Conservation (phyloP, 1,140 invertebrate species). For the Zaprionus ghesquierei region DNA sequence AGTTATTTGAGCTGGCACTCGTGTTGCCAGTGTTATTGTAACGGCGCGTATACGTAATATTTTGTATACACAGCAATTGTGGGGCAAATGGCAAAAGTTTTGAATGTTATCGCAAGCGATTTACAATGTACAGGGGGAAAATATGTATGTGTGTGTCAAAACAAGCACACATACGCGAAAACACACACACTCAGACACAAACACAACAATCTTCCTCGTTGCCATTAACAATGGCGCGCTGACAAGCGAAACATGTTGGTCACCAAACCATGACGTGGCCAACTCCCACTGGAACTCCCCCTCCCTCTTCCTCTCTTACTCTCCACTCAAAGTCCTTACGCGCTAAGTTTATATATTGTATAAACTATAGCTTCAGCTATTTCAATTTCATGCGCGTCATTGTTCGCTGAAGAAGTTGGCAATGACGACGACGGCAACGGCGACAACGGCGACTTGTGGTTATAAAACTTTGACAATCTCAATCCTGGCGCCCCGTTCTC, state of each 20-base stretch:
- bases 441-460: constrained; percentile 35
- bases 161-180: not conserved
- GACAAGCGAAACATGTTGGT: constrained; percentile 37
- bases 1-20: constrained; percentile 9
- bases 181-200: constrained; percentile 12
- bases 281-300: not conserved
- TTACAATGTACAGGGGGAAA: not conserved
- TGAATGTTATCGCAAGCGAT: constrained; percentile 24
- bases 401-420: constrained; percentile 12
- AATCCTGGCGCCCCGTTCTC: not conserved
- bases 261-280: constrained; percentile 53
- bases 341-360: constrained; percentile 12
- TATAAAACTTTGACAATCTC: constrained; percentile 40
- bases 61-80: constrained; percentile 41
- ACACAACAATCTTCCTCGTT: not conserved
- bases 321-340: not conserved
- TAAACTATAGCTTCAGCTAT: constrained; percentile 7
- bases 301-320: not conserved
- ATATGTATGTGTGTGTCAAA: constrained; percentile 23
- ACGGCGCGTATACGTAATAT: constrained; percentile 52
- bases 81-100: constrained; percentile 42
- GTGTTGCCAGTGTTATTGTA: not conserved
- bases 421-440: too few relatives aligned
- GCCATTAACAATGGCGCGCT: constrained; percentile 27
- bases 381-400: constrained; percentile 38